Percentiles rank a stretch among this genome's conserved stretches.
These are phyloP conservation scores for Hypothenemus hampei DNA, from an alignment of 1,140 invertebrate genomes.

Conservation along the genomic window DNA sequence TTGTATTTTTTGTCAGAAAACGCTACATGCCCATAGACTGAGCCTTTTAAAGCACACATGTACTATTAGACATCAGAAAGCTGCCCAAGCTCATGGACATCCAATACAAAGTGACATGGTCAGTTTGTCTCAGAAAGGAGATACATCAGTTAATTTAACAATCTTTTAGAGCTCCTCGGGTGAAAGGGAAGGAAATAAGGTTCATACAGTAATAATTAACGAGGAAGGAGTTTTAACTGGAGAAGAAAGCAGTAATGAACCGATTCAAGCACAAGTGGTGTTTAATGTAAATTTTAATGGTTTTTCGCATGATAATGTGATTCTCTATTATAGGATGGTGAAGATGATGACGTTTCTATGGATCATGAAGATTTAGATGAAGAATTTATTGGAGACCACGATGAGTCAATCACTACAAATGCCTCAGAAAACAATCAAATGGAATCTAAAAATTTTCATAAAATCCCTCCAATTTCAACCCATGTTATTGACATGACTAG, in stretches of 20 bases:
- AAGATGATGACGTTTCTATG: neutral
- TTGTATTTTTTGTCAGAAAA: slow-evolving; percentile 55
- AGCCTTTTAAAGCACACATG: slow-evolving; percentile 57
- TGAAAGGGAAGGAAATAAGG: neutral
- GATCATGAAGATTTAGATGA: neutral
- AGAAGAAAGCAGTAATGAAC: slow-evolving; percentile 11
- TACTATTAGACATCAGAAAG: slow-evolving; percentile 54
- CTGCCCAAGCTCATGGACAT: slow-evolving; percentile 43
- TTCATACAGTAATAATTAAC: slow-evolving; percentile 11
- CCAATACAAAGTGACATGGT: slow-evolving; percentile 5
- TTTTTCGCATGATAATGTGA: neutral
- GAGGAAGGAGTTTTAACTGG: slow-evolving; percentile 11
- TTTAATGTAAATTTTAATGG: slow-evolving; percentile 1
- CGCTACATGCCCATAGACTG: slow-evolving; percentile 55
- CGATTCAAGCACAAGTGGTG: slow-evolving; percentile 2
- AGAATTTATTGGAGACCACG: neutral
- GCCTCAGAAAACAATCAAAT: neutral
- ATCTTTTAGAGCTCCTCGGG: neutral
- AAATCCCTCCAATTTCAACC: slow-evolving; percentile 48
- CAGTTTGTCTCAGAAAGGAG: neutral
- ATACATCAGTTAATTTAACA: neutral
- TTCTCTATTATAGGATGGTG: neutral
- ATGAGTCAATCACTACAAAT: neutral
- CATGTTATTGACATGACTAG: slow-evolving; percentile 63
- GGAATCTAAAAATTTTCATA: neutral